Percentiles rank a stretch among this genome's conserved stretches.
phyloP scores from a whole-genome alignment of 2,888 invertebrate species.

The Agrochola macilenta region DNA sequence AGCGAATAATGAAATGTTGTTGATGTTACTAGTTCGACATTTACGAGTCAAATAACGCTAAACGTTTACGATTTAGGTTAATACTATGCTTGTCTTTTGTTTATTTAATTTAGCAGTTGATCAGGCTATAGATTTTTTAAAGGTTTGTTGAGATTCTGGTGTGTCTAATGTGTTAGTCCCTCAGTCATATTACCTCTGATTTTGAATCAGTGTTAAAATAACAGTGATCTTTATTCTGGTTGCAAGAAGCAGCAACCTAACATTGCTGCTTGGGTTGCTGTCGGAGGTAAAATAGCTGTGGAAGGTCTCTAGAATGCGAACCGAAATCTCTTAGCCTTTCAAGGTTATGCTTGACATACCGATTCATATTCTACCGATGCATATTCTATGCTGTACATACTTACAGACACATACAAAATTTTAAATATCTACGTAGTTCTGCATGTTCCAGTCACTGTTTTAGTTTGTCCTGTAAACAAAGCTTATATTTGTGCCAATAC shows the following conservation, averaged over 20 bases:
- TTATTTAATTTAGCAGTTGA: neutral
- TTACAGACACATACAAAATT: constrained; percentile 4
- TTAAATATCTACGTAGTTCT: neutral
- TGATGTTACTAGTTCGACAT: constrained; percentile 13
- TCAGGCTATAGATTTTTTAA: constrained; percentile 3
- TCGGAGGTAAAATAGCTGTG: neutral
- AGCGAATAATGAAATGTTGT: neutral
- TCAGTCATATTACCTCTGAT: neutral
- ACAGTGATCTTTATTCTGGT: neutral
- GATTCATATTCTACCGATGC: too few species aligned
- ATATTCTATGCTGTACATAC: neutral
- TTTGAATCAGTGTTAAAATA: neutral
- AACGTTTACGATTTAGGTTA: neutral
- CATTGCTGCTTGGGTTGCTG: too few species aligned
- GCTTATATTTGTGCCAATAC: constrained; percentile 34
- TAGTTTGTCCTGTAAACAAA: constrained; percentile 51
- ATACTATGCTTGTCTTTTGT: neutral
- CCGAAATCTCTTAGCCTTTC: too few species aligned
- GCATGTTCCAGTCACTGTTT: constrained; percentile 27
- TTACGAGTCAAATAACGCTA: constrained; percentile 25
- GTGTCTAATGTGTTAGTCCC: neutral
- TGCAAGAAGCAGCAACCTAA: neutral
- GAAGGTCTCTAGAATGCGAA: neutral
- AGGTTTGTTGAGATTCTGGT: neutral
- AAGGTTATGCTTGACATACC: neutral